Conservation (phyloP, 1,140 invertebrate genomes). For the Probaryconus sp. region DNA sequence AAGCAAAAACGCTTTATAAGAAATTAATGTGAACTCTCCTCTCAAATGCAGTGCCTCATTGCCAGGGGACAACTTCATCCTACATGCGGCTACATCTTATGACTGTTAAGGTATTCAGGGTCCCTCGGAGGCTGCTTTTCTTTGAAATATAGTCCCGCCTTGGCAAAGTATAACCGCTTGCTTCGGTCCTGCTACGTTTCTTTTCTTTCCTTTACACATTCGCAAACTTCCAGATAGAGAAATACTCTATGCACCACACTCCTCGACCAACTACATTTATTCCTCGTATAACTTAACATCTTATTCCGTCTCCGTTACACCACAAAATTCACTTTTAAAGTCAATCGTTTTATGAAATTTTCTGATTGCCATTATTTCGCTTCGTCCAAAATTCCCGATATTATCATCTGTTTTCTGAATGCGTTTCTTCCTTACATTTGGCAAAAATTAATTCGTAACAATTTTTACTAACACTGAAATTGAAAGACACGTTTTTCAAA, state of each 20-base stretch:
- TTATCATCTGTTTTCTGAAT: too few species aligned
- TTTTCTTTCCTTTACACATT: conserved; percentile 7
- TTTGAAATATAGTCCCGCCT: conserved; percentile 70
- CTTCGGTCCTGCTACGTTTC: conserved; percentile 7
- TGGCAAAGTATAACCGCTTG: conserved; percentile 32
- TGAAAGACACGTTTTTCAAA: too few species aligned
- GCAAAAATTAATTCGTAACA: too few species aligned
- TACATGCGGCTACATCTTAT: conserved; percentile 66
- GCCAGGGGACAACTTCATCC: conserved; percentile 30
- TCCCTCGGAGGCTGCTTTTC: conserved; percentile 69
- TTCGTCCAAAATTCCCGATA: too few species aligned
- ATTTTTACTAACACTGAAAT: too few species aligned
- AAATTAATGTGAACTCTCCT: conserved; percentile 7
- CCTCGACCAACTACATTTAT: conserved; percentile 1
- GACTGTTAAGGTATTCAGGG: conserved; percentile 76
- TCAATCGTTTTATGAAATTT: too few species aligned
- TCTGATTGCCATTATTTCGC: too few species aligned
- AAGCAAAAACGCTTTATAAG: conserved; percentile 1
- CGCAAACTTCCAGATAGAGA: neutral
- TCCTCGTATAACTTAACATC: neutral
- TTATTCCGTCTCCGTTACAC: neutral
- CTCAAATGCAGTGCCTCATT: conserved; percentile 12
- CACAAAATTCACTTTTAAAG: too few species aligned
- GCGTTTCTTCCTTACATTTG: too few species aligned
- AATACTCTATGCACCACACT: conserved; percentile 18